Evolutionary conservation across 2,888 invertebrate species (phyloP), one percentile per base, ranked within the genome.

Genomic region (Leptinotarsa peninsularis): DNA sequence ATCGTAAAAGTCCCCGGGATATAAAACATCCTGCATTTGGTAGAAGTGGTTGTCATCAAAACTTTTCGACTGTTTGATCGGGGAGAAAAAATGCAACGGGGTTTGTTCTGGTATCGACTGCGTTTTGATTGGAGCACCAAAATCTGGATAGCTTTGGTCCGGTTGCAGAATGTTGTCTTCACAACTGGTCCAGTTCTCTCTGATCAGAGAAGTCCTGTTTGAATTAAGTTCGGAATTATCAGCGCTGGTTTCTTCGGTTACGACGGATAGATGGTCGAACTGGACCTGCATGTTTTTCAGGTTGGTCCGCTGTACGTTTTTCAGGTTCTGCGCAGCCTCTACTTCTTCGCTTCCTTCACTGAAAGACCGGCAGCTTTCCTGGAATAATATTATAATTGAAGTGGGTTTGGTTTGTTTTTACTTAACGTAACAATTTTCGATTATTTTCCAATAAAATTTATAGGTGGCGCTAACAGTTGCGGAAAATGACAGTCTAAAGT

Each of bases 201-300:
- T 82, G 58, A 81, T 82, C 17, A 82, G 66, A 2, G 85, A 84
- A 1, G 75, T 78, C 13, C 81, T 76, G 72, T 82, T 82, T 13
- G 87, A 87, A 75, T 84, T 87, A 76, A 84, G 84, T 60, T 88
- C 88, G 14, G 88, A 88, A 75, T 88, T 88, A 78, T 88, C 88
- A 49, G 86, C 85, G 4, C 88, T 88, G 23, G 91, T 93, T 83
- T 94, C 95, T 85, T 95, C 95, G 7, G 93, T 93, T 66, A 95
- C 94, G 33, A 94, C 92, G 75, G 93, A 93, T 67, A 95, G 90
- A 86, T 94, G 93, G 87, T 94, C 94, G 88, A 94, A 94, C 86
- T 91, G 90, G 82, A 92, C 89, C 83, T 88, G 83, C 83, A 91
- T 82, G 86, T 89, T 88, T 86, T 90, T 86, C 85, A 90, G 79